Evolutionary conservation across 37 sponge, comb jelly and placozoan species (phyloP).

Genomic region (Cliona cf. orientalis): DNA sequence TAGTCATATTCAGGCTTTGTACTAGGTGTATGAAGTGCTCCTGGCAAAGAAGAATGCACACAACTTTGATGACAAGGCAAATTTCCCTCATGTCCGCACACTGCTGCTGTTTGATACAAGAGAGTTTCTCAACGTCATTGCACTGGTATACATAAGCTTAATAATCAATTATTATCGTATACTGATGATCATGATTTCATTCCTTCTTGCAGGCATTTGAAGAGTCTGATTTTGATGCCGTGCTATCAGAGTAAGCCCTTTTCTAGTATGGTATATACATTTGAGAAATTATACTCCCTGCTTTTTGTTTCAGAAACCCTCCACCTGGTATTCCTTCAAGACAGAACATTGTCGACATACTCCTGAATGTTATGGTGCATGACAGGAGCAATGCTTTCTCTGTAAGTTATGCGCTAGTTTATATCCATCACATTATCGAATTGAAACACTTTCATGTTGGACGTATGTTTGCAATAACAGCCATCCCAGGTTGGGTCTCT

Average conservation of each 20-base stretch:
- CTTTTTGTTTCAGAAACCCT: too few relatives aligned
- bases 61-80: slow-evolving; percentile 54
- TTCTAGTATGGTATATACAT: too few relatives aligned
- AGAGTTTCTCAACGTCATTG: slow-evolving; percentile 86
- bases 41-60: slow-evolving; percentile 61
- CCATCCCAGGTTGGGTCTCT: slow-evolving; percentile 83
- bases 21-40: slow-evolving; percentile 55
- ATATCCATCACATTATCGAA: too few relatives aligned
- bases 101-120: slow-evolving; percentile 83
- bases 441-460: too few relatives aligned
- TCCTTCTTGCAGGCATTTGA: slow-evolving; percentile 82
- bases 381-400: slow-evolving; percentile 43
- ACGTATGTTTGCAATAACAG: too few relatives aligned
- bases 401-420: slow-evolving; percentile 34
- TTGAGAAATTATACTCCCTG: too few relatives aligned
- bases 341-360: slow-evolving; percentile 66
- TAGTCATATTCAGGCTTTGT: too few relatives aligned
- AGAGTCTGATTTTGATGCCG: slow-evolving; percentile 72
- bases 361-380: slow-evolving; percentile 64
- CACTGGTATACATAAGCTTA: too few relatives aligned
- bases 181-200: too few relatives aligned
- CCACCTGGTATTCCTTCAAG: slow-evolving; percentile 60
- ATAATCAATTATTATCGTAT: too few relatives aligned
- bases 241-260: slow-evolving; percentile 29
- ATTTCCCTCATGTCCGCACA: slow-evolving; percentile 76